Percentiles rank a stretch among this genome's conserved stretches.
phyloP scores from a whole-genome alignment of 2,797 vertebrate species.

The Coregonus suidteri region DNA sequence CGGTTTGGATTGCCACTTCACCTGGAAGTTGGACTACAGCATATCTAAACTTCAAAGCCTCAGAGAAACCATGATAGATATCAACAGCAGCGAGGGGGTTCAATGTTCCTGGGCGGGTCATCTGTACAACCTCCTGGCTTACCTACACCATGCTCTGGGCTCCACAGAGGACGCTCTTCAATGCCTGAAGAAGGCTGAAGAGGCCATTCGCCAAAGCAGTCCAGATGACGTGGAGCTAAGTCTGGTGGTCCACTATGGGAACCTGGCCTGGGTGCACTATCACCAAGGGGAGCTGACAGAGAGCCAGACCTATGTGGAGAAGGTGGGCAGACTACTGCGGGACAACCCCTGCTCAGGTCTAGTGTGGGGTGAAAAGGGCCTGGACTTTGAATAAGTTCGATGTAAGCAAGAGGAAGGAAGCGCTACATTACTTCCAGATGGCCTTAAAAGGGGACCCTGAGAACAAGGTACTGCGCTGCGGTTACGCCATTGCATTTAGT shows the following conservation, averaged over 20 bases:
- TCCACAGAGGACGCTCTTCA: neutral
- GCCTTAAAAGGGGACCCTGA: neutral
- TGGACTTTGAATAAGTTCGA: neutral
- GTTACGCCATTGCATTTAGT: neutral
- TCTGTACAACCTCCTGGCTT: conserved; percentile 25
- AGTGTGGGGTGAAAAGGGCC: conserved; percentile 25
- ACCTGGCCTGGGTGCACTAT: conserved; percentile 28
- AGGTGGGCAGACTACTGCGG: neutral
- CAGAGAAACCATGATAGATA: neutral
- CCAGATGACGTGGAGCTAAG: neutral
- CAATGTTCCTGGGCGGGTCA: neutral
- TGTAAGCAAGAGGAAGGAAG: neutral
- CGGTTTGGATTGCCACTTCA: conserved; percentile 23
- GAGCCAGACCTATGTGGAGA: conserved; percentile 4
- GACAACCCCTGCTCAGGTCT: conserved; percentile 6
- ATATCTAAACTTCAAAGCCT: neutral
- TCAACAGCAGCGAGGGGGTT: neutral
- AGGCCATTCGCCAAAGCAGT: neutral
- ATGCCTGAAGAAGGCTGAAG: conserved; percentile 16
- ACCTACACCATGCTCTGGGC: neutral
- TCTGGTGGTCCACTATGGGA: conserved; percentile 23
- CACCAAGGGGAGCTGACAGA: neutral
- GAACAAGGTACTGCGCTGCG: neutral
- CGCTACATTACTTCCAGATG: neutral
- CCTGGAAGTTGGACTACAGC: neutral